These are phyloP conservation scores for Craniophora ligustri DNA, from an alignment of 2,888 invertebrate species.

Conservation along the genomic window DNA sequence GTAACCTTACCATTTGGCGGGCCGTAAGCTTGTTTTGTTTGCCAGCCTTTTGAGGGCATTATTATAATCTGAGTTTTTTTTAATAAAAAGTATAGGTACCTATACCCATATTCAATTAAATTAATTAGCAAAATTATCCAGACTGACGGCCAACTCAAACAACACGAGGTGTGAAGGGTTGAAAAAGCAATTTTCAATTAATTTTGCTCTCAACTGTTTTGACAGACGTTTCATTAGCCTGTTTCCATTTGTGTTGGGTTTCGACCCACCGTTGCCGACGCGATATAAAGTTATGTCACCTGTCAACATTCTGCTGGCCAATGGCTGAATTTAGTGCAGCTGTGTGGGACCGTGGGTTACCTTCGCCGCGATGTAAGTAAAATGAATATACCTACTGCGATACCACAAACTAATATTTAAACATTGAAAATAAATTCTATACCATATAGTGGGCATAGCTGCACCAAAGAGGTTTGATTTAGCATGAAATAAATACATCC, in stretches of 20 bases:
- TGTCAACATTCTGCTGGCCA: conserved; percentile 11
- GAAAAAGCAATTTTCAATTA: conserved; percentile 82
- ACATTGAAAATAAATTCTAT: no score
- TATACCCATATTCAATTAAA: conserved; percentile 34
- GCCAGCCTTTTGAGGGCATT: no score
- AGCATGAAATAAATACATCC: no score
- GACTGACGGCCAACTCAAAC: conserved; percentile 55
- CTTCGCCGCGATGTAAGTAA: no score
- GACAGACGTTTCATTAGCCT: conserved; percentile 87
- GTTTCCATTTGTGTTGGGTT: conserved; percentile 67
- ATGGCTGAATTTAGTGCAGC: conserved; percentile 1
- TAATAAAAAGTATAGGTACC: no score
- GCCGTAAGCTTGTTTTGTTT: no score
- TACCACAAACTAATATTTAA: no score
- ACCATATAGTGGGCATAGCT: no score
- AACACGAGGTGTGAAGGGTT: conserved; percentile 67
- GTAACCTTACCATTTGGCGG: no score
- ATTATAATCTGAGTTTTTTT: no score
- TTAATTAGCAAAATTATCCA: conserved; percentile 41
- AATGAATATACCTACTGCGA: no score
- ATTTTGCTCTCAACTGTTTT: conserved; percentile 74
- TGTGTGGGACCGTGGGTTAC: background rate
- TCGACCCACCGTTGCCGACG: conserved; percentile 32
- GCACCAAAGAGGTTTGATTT: no score
- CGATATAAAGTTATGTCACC: conserved; percentile 31